phyloP scores from a whole-genome alignment of 2,113 vertebrate genomes.

The Oreochromis aureus region DNA sequence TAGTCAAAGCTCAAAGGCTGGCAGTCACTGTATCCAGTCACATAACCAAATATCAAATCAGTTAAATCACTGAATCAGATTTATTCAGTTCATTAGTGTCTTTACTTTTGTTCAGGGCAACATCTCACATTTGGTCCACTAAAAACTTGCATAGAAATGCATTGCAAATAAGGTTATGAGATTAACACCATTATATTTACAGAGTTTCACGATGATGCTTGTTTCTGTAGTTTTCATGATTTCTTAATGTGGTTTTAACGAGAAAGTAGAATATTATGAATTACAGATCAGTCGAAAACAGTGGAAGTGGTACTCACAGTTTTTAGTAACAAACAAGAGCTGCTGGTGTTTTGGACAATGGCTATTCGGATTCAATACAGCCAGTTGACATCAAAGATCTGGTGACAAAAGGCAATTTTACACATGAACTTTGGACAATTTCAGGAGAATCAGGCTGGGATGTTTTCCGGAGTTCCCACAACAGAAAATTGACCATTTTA shows the following conservation, averaged over 20 bases:
- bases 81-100: background rate
- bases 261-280: background rate
- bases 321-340: background rate
- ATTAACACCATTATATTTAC: background rate
- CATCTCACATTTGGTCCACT: background rate
- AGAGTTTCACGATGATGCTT: background rate
- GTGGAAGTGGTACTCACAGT: background rate
- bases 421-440: background rate
- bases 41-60: background rate
- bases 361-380: background rate
- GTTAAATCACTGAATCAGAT: background rate
- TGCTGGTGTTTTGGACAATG: background rate
- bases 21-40: background rate
- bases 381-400: background rate
- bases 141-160: background rate
- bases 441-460: background rate
- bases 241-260: background rate
- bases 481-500: background rate
- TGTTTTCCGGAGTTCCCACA: background rate
- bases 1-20: background rate
- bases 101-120: background rate
- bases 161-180: background rate
- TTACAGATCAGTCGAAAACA: background rate
- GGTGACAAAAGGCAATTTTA: background rate
- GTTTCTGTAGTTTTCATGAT: background rate